Conservation (phyloP, 2,888 invertebrate genomes). For the Apodemia mormo region DNA sequence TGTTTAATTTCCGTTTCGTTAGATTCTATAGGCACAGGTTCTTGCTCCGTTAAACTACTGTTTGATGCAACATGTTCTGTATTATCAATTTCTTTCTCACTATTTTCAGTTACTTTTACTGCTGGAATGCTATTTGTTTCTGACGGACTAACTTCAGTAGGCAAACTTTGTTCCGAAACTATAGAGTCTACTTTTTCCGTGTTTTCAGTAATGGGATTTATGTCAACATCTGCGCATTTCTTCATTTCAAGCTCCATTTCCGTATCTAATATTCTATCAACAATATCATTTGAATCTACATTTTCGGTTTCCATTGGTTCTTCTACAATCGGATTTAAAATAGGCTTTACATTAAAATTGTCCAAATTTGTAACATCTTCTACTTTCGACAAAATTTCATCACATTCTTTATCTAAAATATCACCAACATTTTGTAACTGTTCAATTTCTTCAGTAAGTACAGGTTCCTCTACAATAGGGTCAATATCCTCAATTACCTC, state of each 20-base stretch:
- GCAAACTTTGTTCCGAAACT: conserved; percentile 19
- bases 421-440: conserved; percentile 66
- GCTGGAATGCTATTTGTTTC: conserved; percentile 34
- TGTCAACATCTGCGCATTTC: conserved; percentile 48
- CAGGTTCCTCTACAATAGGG: conserved; percentile 66
- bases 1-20: conserved; percentile 27
- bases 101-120: conserved; percentile 39
- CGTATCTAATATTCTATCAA: conserved; percentile 66
- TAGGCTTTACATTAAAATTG: conserved; percentile 63
- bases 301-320: conserved; percentile 68
- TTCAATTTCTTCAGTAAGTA: conserved; percentile 57
- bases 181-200: conserved; percentile 31
- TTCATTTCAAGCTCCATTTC: conserved; percentile 67
- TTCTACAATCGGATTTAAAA: conserved; percentile 63
- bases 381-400: conserved; percentile 73
- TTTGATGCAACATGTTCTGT: conserved; percentile 28
- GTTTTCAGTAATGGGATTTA: conserved; percentile 30
- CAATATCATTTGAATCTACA: conserved; percentile 63
- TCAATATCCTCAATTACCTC: conserved; percentile 60
- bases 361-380: conserved; percentile 71
- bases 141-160: conserved; percentile 30
- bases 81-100: conserved; percentile 35
- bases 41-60: conserved; percentile 19
- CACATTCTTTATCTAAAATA: conserved; percentile 74
- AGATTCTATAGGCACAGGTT: neutral